Conservation (phyloP, 2,113 vertebrate genomes). For the Aptenodytes patagonicus region DNA sequence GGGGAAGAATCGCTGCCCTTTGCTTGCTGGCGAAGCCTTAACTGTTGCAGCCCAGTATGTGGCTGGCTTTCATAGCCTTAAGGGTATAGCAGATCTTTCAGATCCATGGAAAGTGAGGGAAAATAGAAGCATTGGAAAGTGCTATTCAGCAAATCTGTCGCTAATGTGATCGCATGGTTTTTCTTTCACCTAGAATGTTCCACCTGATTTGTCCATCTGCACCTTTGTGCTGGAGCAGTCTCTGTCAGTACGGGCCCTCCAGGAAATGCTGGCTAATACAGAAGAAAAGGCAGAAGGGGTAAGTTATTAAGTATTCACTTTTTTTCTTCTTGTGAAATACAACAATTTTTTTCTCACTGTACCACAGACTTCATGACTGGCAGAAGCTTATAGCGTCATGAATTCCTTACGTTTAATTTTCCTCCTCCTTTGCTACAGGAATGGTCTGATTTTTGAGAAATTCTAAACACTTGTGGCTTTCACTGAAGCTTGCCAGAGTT, state of each 20-base stretch:
- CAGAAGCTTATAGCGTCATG: background rate
- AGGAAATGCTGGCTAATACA: conserved; percentile 95
- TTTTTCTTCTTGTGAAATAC: background rate
- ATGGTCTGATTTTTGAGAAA: background rate
- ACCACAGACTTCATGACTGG: background rate
- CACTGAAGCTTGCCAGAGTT: background rate
- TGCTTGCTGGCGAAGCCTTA: background rate
- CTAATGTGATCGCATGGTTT: background rate
- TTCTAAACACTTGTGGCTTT: background rate
- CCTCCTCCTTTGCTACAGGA: background rate
- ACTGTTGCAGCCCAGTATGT: background rate
- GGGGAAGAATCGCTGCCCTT: background rate
- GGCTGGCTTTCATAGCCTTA: background rate
- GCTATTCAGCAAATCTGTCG: background rate
- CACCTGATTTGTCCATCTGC: conserved; percentile 95
- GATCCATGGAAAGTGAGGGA: background rate
- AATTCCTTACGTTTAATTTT: background rate
- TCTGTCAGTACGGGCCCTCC: conserved; percentile 90
- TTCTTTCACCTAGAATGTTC: conserved; percentile 87
- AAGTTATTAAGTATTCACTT: conserved; percentile 61
- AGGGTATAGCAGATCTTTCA: background rate
- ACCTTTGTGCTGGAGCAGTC: conserved; percentile 97
- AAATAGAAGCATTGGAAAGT: background rate
- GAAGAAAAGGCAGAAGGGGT: conserved; percentile 92
- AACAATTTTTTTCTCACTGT: background rate